phyloP scores from a whole-genome alignment of 2,113 vertebrate genomes.

The Ursus arctos region DNA sequence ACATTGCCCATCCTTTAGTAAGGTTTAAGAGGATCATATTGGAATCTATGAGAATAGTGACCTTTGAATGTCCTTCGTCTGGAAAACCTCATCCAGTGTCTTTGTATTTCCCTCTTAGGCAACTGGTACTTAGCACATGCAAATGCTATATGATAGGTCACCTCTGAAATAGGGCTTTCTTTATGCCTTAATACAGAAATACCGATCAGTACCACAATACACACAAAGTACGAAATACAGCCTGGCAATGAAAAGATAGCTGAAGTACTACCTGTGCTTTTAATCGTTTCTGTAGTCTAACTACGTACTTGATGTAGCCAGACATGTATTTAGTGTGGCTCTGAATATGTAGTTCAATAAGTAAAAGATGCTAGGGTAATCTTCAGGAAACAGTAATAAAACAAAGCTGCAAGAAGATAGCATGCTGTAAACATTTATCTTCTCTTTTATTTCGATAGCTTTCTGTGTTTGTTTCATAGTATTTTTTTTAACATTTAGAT shows the following conservation, averaged over 20 bases:
- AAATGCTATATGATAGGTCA: neutral
- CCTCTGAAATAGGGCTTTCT: neutral
- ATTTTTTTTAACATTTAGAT: constrained; percentile 22
- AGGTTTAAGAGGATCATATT: neutral
- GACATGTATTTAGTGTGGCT: neutral
- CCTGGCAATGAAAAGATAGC: neutral
- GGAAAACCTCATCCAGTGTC: neutral
- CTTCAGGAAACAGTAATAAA: constrained; percentile 50
- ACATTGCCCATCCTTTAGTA: neutral
- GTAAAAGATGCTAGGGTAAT: neutral
- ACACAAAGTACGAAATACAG: neutral
- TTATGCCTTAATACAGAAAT: neutral
- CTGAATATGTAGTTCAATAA: constrained; percentile 1
- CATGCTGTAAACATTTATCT: neutral
- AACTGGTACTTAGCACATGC: neutral
- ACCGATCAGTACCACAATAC: neutral
- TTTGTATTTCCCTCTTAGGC: neutral
- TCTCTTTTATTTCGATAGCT: constrained; percentile 24
- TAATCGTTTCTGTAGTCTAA: constrained; percentile 8
- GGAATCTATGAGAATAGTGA: neutral
- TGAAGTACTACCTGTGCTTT: neutral
- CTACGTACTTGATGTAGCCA: neutral
- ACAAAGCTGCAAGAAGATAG: neutral
- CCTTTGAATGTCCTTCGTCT: neutral
- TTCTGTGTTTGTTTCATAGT: constrained; percentile 4